These are phyloP conservation scores for Drosophila pseudoananassae DNA, from an alignment of 1,140 invertebrate species.

Conservation along the genomic window DNA sequence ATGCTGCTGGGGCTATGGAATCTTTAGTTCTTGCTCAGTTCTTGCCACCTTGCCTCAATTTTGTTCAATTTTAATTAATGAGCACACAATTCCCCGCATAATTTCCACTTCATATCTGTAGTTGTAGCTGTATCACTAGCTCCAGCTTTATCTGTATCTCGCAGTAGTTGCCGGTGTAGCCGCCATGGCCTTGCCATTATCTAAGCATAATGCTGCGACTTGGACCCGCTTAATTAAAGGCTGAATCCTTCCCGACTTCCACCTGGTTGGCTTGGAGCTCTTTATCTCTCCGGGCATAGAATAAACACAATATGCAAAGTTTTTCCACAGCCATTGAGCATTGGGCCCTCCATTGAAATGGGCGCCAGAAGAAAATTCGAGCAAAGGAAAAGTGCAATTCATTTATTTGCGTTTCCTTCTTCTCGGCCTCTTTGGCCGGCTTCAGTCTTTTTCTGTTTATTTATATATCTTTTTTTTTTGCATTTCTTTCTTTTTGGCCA, in stretches of 20 bases:
- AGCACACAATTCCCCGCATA: constrained; percentile 78
- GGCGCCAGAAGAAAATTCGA: constrained; percentile 52
- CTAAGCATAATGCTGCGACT: constrained; percentile 75
- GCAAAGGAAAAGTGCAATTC: constrained; percentile 82
- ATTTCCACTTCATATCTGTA: constrained; percentile 64
- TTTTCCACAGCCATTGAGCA: constrained; percentile 69
- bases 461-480: constrained; percentile 3
- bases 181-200: constrained; percentile 71
- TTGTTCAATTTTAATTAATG: constrained; percentile 81
- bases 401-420: constrained; percentile 83
- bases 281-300: constrained; percentile 70
- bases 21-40: constrained; percentile 8
- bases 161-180: constrained; percentile 28
- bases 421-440: constrained; percentile 35
- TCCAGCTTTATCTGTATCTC: constrained; percentile 3
- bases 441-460: constrained; percentile 9
- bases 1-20: constrained; percentile 55
- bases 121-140: background rate
- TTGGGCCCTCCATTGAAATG: constrained; percentile 68
- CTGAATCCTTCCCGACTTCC: constrained; percentile 24
- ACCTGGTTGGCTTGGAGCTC: constrained; percentile 37
- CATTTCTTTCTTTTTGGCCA: constrained; percentile 38
- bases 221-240: constrained; percentile 76
- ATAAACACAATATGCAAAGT: constrained; percentile 78
- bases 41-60: constrained; percentile 39